Base-by-base conservation (phyloP, 2,888 invertebrate species). In the Caradrina kadenii region DNA sequence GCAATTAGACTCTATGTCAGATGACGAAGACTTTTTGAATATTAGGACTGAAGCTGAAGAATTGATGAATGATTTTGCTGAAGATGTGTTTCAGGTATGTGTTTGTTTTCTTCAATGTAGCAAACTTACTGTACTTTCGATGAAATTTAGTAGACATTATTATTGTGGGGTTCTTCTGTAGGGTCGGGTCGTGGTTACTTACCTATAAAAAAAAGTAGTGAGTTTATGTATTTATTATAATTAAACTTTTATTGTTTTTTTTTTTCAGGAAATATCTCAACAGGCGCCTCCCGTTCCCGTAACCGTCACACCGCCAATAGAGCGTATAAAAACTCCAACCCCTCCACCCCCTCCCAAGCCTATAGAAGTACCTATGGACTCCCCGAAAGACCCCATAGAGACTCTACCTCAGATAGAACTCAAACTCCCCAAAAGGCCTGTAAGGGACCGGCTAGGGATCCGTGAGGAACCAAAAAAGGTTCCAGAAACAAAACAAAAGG, bases 11-110 rank as follows among this genome's bases (percentile, higher is more conserved):
- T 96, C 96, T 73, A 96, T 96, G 91, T 96, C 96, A 7, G 97
- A 97, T 76, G 97, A 97, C 88, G 97, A 97, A 79, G 97, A 97
- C 88, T 96, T 97, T 87, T 92, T 97, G 48, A 97, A 96, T 89
- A 96, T 97, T 42, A 96, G 97, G 79, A 96, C 97, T 54, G 97
- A 97, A 85, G 97, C 97, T 21, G 97, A 96, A 68, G 96, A 96
- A 68, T 85, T 96, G 26, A 95, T 96, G 93, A 95, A 94, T 89
- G 95, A 96, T 86, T 95, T 96, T 83, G 94, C 93, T 69, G 96
- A 96, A 80, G 96, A 96, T 90, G 94, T 94, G 2, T 92, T 92
- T 87, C 94, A 93, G 92, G 96, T 95, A 85, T 39, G 3, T 15
- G 5, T 39, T 39, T 39, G 13, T 39, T 39, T 39, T 13, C 13